Evolutionary conservation across 2,888 invertebrate species (phyloP), one percentile per base, ranked within the genome.

Genomic region (Melangyna quadrimaculata): DNA sequence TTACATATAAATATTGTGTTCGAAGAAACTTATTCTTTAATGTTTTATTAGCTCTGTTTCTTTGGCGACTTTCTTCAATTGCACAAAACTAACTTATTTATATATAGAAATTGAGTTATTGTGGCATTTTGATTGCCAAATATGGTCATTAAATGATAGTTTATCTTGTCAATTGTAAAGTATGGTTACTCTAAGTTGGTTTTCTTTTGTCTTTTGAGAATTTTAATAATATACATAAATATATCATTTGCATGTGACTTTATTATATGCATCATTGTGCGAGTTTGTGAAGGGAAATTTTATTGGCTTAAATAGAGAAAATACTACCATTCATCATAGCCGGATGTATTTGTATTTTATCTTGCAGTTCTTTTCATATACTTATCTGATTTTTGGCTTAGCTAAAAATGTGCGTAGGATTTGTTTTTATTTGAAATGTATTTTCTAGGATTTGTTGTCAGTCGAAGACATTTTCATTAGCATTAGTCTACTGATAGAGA

Each of bases 81-180:
- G 88, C 88, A 89, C 51, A 51, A 24, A 51, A 67, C 81, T 87
- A n/a, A n/a, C n/a, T n/a, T n/a, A n/a, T n/a, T n/a, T n/a, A n/a
- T 87, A 24, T 55, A 32, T 1, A 24, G 88, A 88, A 88, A 88
- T 87, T 65, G 65, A 65, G 14, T 65, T 89, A 88, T 89, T 88
- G 89, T 89, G 87, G 78, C 78, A 73, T 72, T 86, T 73, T 81
- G 88, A 69, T 88, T 91, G 91, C 91, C 91, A 91, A 91, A 89
- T 90, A 90, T 89, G 88, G 90, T 90, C 90, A 91, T 91, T 91
- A 91, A 91, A 91, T 88, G 89, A 89, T 87, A 88, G 89, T 91
- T 89, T 90, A 89, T 91, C 91, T 91, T 89, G 22, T 45, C 40
- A 24, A 48, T 74, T 48, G 70, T 59, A 10, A 61, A 43, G 51